Conservation (phyloP, 2,888 invertebrate species). For the Hedychridium roseum region DNA sequence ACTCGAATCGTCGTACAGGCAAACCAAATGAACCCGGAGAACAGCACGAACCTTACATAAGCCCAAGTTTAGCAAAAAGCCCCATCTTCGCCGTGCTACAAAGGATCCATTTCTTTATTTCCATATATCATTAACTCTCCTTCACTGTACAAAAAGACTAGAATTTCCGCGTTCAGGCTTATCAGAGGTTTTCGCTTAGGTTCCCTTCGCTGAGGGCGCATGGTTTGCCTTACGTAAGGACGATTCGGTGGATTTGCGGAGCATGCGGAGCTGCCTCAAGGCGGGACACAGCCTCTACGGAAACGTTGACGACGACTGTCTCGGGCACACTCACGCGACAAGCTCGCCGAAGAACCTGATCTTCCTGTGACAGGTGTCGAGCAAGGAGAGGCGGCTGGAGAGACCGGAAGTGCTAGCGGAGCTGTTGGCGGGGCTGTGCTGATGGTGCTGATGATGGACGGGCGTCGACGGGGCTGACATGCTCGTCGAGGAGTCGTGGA, state of each 20-base stretch:
- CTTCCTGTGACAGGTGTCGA: constrained; percentile 78
- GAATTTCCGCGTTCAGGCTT: neutral
- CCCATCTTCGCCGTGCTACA: too few relatives aligned
- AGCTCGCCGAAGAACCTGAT: constrained; percentile 76
- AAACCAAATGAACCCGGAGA: too few relatives aligned
- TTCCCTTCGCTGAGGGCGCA: too few relatives aligned
- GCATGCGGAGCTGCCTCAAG: too few relatives aligned
- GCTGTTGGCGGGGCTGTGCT: constrained; percentile 59
- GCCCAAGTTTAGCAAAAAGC: neutral
- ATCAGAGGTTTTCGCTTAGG: too few relatives aligned
- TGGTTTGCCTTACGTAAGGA: too few relatives aligned
- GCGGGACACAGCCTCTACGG: neutral
- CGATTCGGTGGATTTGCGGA: too few relatives aligned
- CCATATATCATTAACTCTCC: neutral
- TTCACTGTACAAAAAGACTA: neutral
- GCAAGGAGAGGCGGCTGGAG: constrained; percentile 71
- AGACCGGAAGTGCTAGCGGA: constrained; percentile 34
- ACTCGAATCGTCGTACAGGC: too few relatives aligned
- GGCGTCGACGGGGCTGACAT: constrained; percentile 52
- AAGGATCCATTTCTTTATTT: neutral
- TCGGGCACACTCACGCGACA: constrained; percentile 71
- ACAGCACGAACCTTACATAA: neutral
- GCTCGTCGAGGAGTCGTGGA: constrained; percentile 41
- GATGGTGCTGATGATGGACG: constrained; percentile 42
- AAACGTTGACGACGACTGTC: neutral